These are phyloP conservation scores for Tanypteryx hageni DNA, from an alignment of 2,888 invertebrate species.

Conservation along the genomic window DNA sequence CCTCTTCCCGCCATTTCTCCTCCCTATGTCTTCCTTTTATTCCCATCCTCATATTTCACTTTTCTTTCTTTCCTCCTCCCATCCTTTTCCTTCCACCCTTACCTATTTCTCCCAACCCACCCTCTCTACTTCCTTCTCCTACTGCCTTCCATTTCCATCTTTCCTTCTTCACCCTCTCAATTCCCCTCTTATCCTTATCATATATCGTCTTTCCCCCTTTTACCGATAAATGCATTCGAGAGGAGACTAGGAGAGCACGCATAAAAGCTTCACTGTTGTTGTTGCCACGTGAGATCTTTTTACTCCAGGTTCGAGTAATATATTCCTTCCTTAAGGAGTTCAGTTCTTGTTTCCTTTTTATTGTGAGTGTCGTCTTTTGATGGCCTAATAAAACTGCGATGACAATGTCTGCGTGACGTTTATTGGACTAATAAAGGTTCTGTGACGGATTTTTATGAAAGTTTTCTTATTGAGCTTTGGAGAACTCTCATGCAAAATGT, in stretches of 20 bases:
- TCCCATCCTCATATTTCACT: neutral
- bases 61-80: too few species aligned
- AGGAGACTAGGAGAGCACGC: neutral
- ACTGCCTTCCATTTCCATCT: too few species aligned
- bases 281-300: neutral
- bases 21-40: neutral
- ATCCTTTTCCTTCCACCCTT: too few species aligned
- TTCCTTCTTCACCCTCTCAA: neutral
- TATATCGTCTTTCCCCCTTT: neutral
- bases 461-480: neutral
- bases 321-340: neutral
- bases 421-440: constrained; percentile 47
- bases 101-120: too few species aligned
- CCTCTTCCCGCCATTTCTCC: neutral
- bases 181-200: neutral
- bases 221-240: constrained; percentile 38
- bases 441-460: constrained; percentile 2
- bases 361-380: constrained; percentile 2
- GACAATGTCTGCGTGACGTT: constrained; percentile 37
- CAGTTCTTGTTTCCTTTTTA: constrained; percentile 1
- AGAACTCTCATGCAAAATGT: too few species aligned
- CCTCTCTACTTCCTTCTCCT: too few species aligned
- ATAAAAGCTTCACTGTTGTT: neutral
- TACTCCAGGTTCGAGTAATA: neutral
- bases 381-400: constrained; percentile 35